Conservation (phyloP, 2,113 vertebrate genomes). For the Zapornia atra region DNA sequence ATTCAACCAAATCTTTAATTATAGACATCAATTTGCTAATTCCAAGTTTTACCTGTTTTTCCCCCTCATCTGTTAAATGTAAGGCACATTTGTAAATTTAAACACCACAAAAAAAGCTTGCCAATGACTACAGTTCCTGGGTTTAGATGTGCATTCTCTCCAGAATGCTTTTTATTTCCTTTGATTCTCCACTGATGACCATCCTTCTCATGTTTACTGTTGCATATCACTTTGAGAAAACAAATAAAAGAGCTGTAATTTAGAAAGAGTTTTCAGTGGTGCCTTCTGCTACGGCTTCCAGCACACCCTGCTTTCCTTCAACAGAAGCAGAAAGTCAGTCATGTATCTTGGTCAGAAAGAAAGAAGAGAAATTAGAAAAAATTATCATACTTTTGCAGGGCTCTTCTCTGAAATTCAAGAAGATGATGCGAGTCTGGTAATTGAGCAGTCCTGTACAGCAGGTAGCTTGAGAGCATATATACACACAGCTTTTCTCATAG, state of each 20-base stretch:
- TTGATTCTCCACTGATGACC: not conserved
- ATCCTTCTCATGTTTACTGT: not conserved
- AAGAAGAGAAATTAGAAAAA: not conserved
- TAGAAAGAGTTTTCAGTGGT: not conserved
- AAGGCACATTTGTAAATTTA: not conserved
- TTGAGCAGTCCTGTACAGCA: not conserved
- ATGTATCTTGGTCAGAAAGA: not conserved
- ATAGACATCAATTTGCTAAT: not conserved
- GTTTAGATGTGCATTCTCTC: not conserved
- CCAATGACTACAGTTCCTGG: not conserved
- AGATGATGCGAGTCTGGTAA: not conserved
- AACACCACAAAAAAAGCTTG: too few species aligned
- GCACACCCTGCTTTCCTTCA: not conserved
- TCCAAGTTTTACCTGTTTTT: not conserved
- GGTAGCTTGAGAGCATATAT: not conserved
- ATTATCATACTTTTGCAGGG: not conserved
- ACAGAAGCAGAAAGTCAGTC: not conserved
- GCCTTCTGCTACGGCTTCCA: not conserved
- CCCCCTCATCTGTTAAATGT: not conserved
- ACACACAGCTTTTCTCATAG: not conserved
- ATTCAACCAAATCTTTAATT: not conserved
- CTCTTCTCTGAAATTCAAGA: not conserved
- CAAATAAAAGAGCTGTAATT: not conserved
- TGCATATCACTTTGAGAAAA: not conserved
- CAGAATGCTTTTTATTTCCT: not conserved